phyloP scores from a whole-genome alignment of 2,113 vertebrate genomes.

The Aramus guarauna region DNA sequence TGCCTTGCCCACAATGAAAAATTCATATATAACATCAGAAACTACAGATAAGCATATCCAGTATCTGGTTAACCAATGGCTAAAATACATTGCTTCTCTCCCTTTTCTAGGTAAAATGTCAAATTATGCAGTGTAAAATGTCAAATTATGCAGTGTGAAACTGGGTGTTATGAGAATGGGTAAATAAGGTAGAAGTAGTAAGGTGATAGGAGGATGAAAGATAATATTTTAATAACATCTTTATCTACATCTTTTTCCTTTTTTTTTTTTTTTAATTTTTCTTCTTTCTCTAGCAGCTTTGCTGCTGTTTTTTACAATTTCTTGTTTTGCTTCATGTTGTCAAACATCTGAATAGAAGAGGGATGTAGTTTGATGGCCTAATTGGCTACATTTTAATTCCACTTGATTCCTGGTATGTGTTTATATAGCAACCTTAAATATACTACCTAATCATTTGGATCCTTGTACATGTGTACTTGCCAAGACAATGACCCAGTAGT shows the following conservation, averaged over 20 bases:
- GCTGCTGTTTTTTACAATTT: background rate
- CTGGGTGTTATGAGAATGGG: background rate
- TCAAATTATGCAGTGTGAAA: background rate
- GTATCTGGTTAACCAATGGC: background rate
- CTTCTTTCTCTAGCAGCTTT: background rate
- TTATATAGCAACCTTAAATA: background rate
- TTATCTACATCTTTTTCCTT: background rate
- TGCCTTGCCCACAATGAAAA: background rate
- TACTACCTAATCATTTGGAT: background rate
- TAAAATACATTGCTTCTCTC: background rate
- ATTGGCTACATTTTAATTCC: background rate
- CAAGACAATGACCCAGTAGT: background rate
- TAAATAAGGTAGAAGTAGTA: background rate
- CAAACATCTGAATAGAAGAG: background rate
- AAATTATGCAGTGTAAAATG: background rate
- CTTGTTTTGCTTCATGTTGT: background rate
- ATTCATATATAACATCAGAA: background rate
- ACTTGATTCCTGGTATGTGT: background rate
- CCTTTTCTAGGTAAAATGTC: background rate
- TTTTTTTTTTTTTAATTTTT: background rate
- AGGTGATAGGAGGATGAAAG: background rate
- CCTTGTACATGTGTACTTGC: background rate
- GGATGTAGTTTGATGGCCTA: background rate
- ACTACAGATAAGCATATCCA: background rate
- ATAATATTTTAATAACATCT: background rate